phyloP scores from a whole-genome alignment of 2,888 invertebrate genomes.

The Scaptomyza polygonia region DNA sequence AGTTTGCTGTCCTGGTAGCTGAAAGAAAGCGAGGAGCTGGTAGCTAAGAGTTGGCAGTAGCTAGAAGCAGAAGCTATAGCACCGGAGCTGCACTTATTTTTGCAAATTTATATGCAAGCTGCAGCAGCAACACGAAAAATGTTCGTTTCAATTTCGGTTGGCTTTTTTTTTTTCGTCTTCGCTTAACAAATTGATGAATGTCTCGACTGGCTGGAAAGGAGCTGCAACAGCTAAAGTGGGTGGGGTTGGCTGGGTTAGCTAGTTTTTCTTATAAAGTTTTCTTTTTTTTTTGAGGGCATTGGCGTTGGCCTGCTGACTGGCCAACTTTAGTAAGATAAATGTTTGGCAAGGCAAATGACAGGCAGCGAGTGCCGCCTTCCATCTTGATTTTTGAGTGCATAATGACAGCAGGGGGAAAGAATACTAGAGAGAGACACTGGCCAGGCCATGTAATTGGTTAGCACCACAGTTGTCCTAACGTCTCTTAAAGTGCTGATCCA shows the following conservation, averaged over 20 bases:
- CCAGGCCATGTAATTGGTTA: conserved; percentile 66
- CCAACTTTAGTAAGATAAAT: conserved; percentile 77
- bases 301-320: conserved; percentile 35
- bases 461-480: conserved; percentile 27
- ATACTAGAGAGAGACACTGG: conserved; percentile 19
- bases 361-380: conserved; percentile 68
- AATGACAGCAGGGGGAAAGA: conserved; percentile 68
- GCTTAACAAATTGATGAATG: conserved; percentile 76
- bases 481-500: conserved; percentile 52
- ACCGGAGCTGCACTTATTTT: conserved; percentile 65
- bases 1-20: conserved; percentile 58
- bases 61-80: conserved; percentile 16
- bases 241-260: not conserved
- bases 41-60: conserved; percentile 8
- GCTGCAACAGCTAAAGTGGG: conserved; percentile 7
- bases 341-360: conserved; percentile 75
- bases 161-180: conserved; percentile 31
- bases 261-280: conserved; percentile 1
- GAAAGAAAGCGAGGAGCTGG: conserved; percentile 1
- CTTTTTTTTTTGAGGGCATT: conserved; percentile 7
- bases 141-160: conserved; percentile 72
- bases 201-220: conserved; percentile 26
- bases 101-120: conserved; percentile 71
- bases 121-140: conserved; percentile 64
- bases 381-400: conserved; percentile 78